Percentiles rank a stretch among this genome's conserved stretches.
Evolutionary conservation across 1,140 invertebrate species (phyloP).

Genomic region (Sweltsa coloradensis): DNA sequence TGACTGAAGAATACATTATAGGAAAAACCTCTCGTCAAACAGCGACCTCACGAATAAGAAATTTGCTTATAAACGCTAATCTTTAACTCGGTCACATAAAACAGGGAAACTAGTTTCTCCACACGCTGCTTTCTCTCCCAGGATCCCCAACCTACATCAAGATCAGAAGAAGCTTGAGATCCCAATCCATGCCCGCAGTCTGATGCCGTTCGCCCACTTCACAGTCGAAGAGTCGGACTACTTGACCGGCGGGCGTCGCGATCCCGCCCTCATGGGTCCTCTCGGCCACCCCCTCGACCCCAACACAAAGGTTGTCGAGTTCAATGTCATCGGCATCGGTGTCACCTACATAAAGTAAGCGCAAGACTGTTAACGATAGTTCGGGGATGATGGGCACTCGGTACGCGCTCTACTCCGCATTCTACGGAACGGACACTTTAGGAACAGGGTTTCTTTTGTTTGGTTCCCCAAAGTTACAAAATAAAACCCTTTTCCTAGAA

Average conservation of each 20-base stretch:
- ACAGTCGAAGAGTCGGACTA: constrained; percentile 39
- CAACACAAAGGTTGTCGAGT: constrained; percentile 34
- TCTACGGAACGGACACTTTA: no score
- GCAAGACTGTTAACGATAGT: no score
- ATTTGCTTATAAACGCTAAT: neutral
- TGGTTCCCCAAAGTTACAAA: no score
- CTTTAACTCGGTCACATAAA: neutral
- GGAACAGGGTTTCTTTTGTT: no score
- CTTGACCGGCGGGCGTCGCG: constrained; percentile 30
- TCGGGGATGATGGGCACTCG: no score
- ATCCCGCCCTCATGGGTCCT: constrained; percentile 20
- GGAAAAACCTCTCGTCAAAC: neutral
- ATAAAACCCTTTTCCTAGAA: no score
- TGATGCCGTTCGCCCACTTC: constrained; percentile 39
- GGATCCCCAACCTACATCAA: constrained; percentile 26
- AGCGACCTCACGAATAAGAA: neutral
- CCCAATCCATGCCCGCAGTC: constrained; percentile 23
- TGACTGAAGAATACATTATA: neutral
- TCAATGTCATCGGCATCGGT: constrained; percentile 35
- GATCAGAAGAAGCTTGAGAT: constrained; percentile 17
- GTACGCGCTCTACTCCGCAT: no score
- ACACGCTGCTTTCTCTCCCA: constrained; percentile 12
- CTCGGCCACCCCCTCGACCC: constrained; percentile 22
- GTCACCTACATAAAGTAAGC: constrained; percentile 20
- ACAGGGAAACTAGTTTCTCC: neutral